Conservation (phyloP, 2,797 vertebrate species). For the Micromesistius poutassou region DNA sequence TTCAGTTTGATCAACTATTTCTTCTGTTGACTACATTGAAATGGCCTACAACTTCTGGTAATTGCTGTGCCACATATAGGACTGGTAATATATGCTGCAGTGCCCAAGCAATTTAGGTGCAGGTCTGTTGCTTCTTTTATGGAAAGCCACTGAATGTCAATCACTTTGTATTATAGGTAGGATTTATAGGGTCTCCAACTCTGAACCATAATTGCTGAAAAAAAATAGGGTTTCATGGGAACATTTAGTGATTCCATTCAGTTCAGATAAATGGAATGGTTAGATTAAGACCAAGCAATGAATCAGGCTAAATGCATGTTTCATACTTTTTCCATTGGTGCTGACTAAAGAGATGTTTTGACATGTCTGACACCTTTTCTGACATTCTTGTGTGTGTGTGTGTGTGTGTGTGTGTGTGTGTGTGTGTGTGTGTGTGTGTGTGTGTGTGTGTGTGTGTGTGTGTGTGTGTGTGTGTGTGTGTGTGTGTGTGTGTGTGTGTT, state of each 20-base stretch:
- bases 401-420: too few relatives aligned
- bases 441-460: too few relatives aligned
- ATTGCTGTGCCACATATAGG: neutral
- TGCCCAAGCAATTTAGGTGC: neutral
- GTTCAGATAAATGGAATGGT: neutral
- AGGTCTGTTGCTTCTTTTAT: neutral
- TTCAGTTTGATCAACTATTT: neutral
- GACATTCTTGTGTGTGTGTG: neutral
- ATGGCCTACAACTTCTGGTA: neutral
- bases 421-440: too few relatives aligned
- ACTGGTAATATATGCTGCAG: neutral
- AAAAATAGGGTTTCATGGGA: neutral
- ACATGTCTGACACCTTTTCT: neutral
- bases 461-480: too few relatives aligned
- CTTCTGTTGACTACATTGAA: neutral
- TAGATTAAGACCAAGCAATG: neutral
- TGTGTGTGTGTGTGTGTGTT: too few relatives aligned
- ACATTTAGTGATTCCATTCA: neutral
- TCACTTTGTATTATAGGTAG: constrained; percentile 1
- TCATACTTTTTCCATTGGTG: neutral
- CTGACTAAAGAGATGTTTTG: too few relatives aligned
- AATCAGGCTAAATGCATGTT: neutral
- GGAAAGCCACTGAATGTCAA: neutral
- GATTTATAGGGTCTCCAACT: neutral
- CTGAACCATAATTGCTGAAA: neutral